phyloP scores from a whole-genome alignment of 2,797 vertebrate species.

The Neoniphon sammara region DNA sequence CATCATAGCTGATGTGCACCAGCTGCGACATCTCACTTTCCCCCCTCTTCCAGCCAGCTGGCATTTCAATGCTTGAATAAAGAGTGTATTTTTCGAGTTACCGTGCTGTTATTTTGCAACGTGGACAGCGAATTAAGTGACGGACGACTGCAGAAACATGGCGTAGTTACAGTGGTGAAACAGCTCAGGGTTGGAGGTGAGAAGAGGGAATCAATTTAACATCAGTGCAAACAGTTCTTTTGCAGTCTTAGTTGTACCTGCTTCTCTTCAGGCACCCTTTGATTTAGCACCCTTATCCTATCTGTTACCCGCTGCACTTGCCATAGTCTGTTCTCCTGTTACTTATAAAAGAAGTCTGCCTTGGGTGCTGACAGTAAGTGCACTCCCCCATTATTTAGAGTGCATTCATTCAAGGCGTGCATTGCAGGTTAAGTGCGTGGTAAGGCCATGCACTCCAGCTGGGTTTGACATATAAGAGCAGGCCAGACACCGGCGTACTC shows the following conservation, averaged over 20 bases:
- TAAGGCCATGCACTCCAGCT: slow-evolving; percentile 38
- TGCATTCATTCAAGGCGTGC: slow-evolving; percentile 34
- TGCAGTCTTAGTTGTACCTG: not conserved
- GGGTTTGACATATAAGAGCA: slow-evolving; percentile 44
- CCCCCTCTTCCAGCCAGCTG: slow-evolving; percentile 2
- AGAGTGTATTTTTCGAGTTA: slow-evolving; percentile 4
- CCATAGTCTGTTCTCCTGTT: slow-evolving; percentile 4
- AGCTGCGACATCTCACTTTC: not conserved
- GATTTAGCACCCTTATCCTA: not conserved
- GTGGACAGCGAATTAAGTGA: not conserved
- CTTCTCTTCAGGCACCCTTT: not conserved
- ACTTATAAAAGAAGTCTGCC: slow-evolving; percentile 21
- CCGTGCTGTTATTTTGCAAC: not conserved
- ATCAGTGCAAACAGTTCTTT: not conserved
- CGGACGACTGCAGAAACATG: not conserved
- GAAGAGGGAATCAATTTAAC: not conserved
- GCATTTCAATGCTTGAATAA: slow-evolving; percentile 8
- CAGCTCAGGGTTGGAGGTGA: not conserved
- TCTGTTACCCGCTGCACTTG: slow-evolving; percentile 43
- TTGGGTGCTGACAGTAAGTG: slow-evolving; percentile 58
- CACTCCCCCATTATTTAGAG: slow-evolving; percentile 50
- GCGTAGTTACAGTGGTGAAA: not conserved
- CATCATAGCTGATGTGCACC: not conserved
- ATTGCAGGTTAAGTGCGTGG: slow-evolving; percentile 28
- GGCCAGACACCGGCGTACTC: not conserved